These are phyloP conservation scores for Calypte anna DNA, from an alignment of 2,113 vertebrate genomes.

Conservation along the genomic window DNA sequence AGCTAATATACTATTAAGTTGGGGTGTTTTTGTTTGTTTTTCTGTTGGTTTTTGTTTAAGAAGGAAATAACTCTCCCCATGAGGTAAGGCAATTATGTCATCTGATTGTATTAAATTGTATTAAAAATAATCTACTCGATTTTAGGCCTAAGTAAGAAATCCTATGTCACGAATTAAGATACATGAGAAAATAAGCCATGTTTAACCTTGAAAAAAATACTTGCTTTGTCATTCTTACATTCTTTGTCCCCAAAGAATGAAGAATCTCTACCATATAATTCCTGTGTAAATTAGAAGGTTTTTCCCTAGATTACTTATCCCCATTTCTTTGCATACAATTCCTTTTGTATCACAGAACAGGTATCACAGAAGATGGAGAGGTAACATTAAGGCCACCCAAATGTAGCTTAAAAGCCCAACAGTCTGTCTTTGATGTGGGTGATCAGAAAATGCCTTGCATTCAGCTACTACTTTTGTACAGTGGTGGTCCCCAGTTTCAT, in stretches of 20 bases:
- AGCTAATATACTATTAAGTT: constrained; percentile 15
- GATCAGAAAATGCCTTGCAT: constrained; percentile 55
- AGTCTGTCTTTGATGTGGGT: constrained; percentile 45
- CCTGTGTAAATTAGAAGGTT: background rate
- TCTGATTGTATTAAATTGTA: constrained; percentile 75
- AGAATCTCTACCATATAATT: constrained; percentile 32
- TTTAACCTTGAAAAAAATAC: constrained; percentile 44
- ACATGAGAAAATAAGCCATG: constrained; percentile 29
- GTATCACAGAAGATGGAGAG: constrained; percentile 43
- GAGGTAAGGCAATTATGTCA: constrained; percentile 80
- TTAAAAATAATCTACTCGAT: constrained; percentile 67
- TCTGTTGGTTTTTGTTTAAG: background rate
- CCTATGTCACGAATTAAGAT: constrained; percentile 6
- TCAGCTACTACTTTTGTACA: constrained; percentile 61
- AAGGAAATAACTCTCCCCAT: constrained; percentile 58
- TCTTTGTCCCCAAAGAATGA: constrained; percentile 19
- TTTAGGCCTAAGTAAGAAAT: constrained; percentile 44
- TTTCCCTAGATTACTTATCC: background rate
- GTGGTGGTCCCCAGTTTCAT: constrained; percentile 67
- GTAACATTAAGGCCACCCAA: constrained; percentile 75
- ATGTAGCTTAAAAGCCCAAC: constrained; percentile 34
- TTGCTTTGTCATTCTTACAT: constrained; percentile 15
- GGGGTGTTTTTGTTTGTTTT: background rate
- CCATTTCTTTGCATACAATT: constrained; percentile 34
- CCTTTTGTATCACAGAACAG: constrained; percentile 22